A percentile compares a stretch with the other conserved stretches of the same genome.
Evolutionary conservation across 64 coral and sea anemone species (phyloP).

Genomic region (Montipora foliosa): DNA sequence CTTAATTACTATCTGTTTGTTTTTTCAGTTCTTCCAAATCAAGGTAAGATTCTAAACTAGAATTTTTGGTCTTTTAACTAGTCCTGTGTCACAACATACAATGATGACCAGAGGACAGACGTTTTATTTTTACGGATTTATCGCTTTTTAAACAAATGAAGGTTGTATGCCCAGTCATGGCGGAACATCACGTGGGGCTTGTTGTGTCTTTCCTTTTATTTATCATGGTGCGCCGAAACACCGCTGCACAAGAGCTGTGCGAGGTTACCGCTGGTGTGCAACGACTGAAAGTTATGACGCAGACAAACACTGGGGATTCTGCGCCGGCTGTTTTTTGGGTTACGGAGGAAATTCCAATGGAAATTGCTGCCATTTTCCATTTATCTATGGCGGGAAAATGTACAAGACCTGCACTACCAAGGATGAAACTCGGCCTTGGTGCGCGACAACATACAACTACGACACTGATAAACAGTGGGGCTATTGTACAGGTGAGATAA

Average conservation of each 20-base stretch:
- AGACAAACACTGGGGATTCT: slow-evolving; percentile 76
- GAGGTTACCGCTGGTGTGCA: slow-evolving; percentile 65
- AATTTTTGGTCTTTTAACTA: too few species aligned
- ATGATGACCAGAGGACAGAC: neutral
- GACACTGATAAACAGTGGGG: slow-evolving; percentile 45
- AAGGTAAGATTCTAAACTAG: too few species aligned
- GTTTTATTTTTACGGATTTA: neutral
- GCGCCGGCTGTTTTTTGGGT: slow-evolving; percentile 21
- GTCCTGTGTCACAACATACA: too few species aligned
- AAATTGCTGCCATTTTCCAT: slow-evolving; percentile 63
- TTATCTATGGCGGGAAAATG: slow-evolving; percentile 28
- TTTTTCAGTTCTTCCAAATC: too few species aligned
- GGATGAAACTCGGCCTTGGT: slow-evolving; percentile 31
- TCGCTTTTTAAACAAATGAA: neutral
- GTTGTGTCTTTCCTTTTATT: slow-evolving; percentile 64
- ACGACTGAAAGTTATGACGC: slow-evolving; percentile 35
- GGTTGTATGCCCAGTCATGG: slow-evolving; percentile 72
- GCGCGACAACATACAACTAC: slow-evolving; percentile 54
- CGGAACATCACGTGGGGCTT: slow-evolving; percentile 66
- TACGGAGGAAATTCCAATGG: slow-evolving; percentile 52
- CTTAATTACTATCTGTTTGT: too few species aligned
- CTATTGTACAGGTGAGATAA: slow-evolving; percentile 36
- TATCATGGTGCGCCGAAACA: slow-evolving; percentile 41
- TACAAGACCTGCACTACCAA: slow-evolving; percentile 14
- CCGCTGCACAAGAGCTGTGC: slow-evolving; percentile 63